Conservation (phyloP, 2,888 invertebrate species). For the Drosophila sordidula region DNA sequence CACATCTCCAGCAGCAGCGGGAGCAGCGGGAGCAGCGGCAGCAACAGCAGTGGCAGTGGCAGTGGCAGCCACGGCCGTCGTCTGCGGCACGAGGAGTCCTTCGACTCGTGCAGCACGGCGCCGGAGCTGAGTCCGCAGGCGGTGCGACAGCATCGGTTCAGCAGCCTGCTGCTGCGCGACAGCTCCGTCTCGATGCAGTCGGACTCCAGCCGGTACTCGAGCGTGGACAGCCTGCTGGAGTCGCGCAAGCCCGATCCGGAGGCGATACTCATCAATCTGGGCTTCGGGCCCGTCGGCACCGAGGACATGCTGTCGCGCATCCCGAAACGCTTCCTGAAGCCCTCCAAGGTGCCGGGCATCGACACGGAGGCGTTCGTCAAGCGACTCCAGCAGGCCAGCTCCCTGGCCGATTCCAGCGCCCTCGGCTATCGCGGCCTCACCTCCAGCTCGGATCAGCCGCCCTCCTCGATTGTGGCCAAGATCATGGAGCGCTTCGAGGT, state of each 20-base stretch:
- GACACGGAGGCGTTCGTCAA: slow-evolving; percentile 91
- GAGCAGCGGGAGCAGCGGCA: slow-evolving; percentile 3
- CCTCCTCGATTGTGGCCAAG: slow-evolving; percentile 92
- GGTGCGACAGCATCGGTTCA: slow-evolving; percentile 68
- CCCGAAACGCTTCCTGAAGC: slow-evolving; percentile 92
- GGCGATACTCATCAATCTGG: slow-evolving; percentile 92
- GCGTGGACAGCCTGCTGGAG: slow-evolving; percentile 93
- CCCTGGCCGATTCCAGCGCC: slow-evolving; percentile 91
- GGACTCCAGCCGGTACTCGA: slow-evolving; percentile 89
- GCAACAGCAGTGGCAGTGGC: background rate
- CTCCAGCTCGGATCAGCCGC: slow-evolving; percentile 91
- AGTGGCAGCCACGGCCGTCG: slow-evolving; percentile 23
- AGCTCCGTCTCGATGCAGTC: slow-evolving; percentile 84
- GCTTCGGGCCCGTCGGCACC: slow-evolving; percentile 91
- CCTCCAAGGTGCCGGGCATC: slow-evolving; percentile 91
- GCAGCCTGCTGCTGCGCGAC: slow-evolving; percentile 77
- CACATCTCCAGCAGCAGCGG: slow-evolving; percentile 38
- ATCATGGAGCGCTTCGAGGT: slow-evolving; percentile 90
- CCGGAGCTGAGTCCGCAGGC: slow-evolving; percentile 68
- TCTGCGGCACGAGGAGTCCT: slow-evolving; percentile 62
- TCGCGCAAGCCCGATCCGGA: slow-evolving; percentile 95
- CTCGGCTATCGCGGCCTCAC: slow-evolving; percentile 92
- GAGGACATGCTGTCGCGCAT: slow-evolving; percentile 91
- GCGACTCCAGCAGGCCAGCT: slow-evolving; percentile 90
- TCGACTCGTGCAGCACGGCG: slow-evolving; percentile 65